These are phyloP conservation scores for Aphaenogaster rudis DNA, from an alignment of 1,140 invertebrate species.

Conservation along the genomic window DNA sequence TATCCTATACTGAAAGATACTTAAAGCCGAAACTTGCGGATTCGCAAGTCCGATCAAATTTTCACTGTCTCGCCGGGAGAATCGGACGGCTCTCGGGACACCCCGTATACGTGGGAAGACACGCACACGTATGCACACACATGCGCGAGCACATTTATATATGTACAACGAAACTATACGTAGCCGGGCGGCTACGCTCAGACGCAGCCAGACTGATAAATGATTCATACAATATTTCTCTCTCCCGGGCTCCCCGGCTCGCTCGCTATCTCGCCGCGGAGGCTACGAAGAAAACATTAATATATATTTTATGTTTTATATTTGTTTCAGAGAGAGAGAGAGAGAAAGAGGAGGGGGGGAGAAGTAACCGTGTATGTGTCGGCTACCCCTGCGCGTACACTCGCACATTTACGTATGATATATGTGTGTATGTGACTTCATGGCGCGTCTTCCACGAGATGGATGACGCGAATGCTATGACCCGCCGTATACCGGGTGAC, in stretches of 20 bases:
- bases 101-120: conserved; percentile 51
- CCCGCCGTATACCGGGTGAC: conserved; percentile 59
- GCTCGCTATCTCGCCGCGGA: conserved; percentile 76
- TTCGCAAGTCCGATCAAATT: neutral
- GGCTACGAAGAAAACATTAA: conserved; percentile 82
- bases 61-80: neutral
- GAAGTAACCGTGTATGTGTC: neutral
- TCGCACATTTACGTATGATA: neutral
- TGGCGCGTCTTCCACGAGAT: conserved; percentile 65
- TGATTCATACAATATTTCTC: conserved; percentile 82
- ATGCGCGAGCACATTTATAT: conserved; percentile 40
- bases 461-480: conserved; percentile 72
- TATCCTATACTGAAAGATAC: neutral
- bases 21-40: neutral
- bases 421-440: conserved; percentile 24
- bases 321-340: conserved; percentile 70
- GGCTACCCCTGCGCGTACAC: neutral
- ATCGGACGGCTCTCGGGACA: conserved; percentile 23
- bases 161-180: conserved; percentile 62
- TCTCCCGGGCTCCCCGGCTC: conserved; percentile 62
- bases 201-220: conserved; percentile 83
- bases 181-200: conserved; percentile 63
- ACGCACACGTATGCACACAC: conserved; percentile 11
- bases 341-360: neutral
- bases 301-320: conserved; percentile 82